Base-by-base conservation (phyloP, 2,797 vertebrate genomes). In the Ataeniobius toweri region DNA sequence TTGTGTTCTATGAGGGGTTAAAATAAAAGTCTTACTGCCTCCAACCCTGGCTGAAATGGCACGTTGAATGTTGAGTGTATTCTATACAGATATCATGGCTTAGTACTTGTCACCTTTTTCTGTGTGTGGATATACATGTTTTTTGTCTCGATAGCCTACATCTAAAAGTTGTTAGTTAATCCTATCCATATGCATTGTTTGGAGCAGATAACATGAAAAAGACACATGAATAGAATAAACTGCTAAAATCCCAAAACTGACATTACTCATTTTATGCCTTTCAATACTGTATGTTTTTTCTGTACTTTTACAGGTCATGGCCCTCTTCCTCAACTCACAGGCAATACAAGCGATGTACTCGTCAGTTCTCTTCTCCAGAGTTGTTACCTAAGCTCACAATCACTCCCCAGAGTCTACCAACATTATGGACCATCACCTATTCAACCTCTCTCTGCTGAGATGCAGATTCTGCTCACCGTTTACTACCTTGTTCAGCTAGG, bases 401-500 rank as follows among this genome's bases (percentile, higher is more conserved):
- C 96, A 18, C 91, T 98, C 63, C 97, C 98, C 51, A 94, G 96
- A 85, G 95, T 97, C 2, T 98, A 98, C 63, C 98, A 98, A 80
- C 98, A 97, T 75, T 97, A 96, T 0, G 96, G 97, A 1, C 92
- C 97, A 3, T 94, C 97, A 3, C 91, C 97, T 56, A 93, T 97
- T 20, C 97, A 98, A 90, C 97, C 98, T 0, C 94, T 99, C 83
- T 98, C 98, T 0, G 95, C 96, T 16, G 98, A 99, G 95, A 99
- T 97, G 96, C 98, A 99, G 92, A 96, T 99, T 3, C 94, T 99
- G 6, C 95, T 99, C 61, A 99, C 98, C 0, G 97, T 99, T 80
- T 99, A 99, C 95, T 99, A 99, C 90, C 97, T 99, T 39, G 98
- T 99, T 80, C 98, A 99, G 83, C 95, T 99, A 41, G 98, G 98